Base-by-base conservation (phyloP, 2,888 invertebrate genomes). In the Xestia c-nigrum region DNA sequence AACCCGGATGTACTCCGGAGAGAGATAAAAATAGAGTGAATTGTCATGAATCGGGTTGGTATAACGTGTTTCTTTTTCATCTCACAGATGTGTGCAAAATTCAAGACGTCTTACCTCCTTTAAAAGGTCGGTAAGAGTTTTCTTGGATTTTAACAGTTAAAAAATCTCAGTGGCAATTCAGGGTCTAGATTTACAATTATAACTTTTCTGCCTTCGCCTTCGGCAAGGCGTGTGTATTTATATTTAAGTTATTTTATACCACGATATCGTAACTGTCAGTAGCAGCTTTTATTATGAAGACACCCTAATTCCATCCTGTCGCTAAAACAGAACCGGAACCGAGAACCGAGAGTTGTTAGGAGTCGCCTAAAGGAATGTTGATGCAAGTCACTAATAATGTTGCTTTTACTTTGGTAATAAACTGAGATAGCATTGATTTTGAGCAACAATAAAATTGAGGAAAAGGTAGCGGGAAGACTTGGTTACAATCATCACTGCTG, bases 351-450 rank as follows among this genome's bases (percentile, higher is more conserved):
- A 76, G 47, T 81, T 75, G n/a, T 63, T 65, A 12, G 52, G 47
- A 75, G 61, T 68, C 74, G 63, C 63, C n/a, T 63, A n/a, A 24
- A 63, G 61, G 68, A 80, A 72, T 72, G 72, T 75, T 65, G 21
- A 47, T 76, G 69, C 57, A 74, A 75, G 46, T 71, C 52, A 61
- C 24, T 76, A 59, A 73, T 73, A 68, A 74, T 76, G 40, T 47
- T 63, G 74, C 61, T 78, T 79, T 72, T 57, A 83, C 57, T 78
- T 77, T 10, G n/a, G 76, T 67, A 67, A 50, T 83, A 70, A 80
- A 85, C 63, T 61, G 24, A 67, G 65, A 65, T 80, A 57, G 68
- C 73, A 76, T 50, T 70, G 66, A 82, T 80, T 68, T 78, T 82
- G 5, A 19, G 24, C 16, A 19, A n/a, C 16, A 50, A 46, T 79